Conservation (phyloP, 2,113 vertebrate genomes). For the Motacilla tschutschensis region DNA sequence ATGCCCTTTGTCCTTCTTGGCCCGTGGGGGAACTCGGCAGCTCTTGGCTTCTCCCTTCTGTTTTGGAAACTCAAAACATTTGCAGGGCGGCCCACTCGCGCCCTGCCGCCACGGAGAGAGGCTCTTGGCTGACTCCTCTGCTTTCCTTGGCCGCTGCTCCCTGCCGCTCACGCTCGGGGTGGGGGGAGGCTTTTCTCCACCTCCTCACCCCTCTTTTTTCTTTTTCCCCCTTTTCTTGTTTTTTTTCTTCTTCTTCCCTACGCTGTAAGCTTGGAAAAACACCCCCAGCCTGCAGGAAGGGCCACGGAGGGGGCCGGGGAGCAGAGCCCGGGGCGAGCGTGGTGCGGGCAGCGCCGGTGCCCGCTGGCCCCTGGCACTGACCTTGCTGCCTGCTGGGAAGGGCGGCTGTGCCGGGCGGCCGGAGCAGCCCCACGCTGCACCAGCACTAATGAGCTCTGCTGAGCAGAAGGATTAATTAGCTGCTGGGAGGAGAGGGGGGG, state of each 20-base stretch:
- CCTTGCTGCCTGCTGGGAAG: constrained; percentile 3
- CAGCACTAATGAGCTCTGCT: constrained; percentile 47
- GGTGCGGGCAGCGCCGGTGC: too few species aligned
- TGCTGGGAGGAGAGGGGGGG: neutral
- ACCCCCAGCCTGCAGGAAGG: neutral
- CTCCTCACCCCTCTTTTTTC: neutral
- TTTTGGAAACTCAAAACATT: constrained; percentile 63
- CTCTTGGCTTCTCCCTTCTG: constrained; percentile 57
- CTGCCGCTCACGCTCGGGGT: neutral
- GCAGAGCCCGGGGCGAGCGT: fast-evolving
- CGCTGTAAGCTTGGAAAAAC: too few species aligned
- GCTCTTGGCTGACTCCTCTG: constrained; percentile 60
- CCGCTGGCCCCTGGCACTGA: neutral
- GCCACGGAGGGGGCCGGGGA: fast-evolving
- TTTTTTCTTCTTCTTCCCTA: too few species aligned
- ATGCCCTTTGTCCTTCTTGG: constrained; percentile 65
- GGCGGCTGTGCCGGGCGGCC: neutral
- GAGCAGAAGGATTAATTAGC: constrained; percentile 62
- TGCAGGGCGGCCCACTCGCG: constrained; percentile 52
- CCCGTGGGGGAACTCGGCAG: constrained; percentile 20
- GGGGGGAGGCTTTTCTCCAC: neutral
- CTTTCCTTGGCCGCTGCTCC: constrained; percentile 51
- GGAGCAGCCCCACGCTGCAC: neutral
- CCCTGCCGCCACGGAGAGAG: constrained; percentile 45
- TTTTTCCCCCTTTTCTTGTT: fast-evolving